Evolutionary conservation across 2,888 invertebrate species (phyloP).

Genomic region (Chouioia cunea): DNA sequence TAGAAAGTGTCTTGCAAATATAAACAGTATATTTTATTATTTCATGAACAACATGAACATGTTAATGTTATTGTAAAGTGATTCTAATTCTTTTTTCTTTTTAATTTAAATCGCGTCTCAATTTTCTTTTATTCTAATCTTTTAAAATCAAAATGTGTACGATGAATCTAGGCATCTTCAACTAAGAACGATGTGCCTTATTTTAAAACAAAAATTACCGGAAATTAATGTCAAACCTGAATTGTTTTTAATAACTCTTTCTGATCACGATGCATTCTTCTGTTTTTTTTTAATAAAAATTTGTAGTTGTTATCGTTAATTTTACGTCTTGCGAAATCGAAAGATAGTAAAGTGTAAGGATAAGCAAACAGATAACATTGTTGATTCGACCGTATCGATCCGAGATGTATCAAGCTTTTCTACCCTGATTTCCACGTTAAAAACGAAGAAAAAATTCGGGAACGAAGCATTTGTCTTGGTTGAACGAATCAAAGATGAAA

Average conservation of each 20-base stretch:
- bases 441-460: slow-evolving; percentile 28
- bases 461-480: slow-evolving; percentile 32
- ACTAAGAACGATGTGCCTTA: no score
- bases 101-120: no score
- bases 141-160: no score
- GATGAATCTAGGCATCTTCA: no score
- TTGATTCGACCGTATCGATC: slow-evolving; percentile 40
- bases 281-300: slow-evolving; percentile 25
- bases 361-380: slow-evolving; percentile 5
- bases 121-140: no score
- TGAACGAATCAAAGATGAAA: slow-evolving; percentile 39
- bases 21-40: neutral
- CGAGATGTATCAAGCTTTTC: slow-evolving; percentile 44
- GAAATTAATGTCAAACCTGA: neutral
- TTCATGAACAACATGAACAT: no score
- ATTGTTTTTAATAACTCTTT: slow-evolving; percentile 32
- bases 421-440: slow-evolving; percentile 37
- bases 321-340: slow-evolving; percentile 31
- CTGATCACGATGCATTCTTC: slow-evolving; percentile 32
- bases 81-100: no score
- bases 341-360: slow-evolving; percentile 28
- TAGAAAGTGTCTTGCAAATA: slow-evolving; percentile 22
- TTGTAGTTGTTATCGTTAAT: slow-evolving; percentile 30
- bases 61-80: no score
- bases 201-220: no score